A percentile compares a stretch with the other conserved stretches of the same genome.
Evolutionary conservation across 2,113 vertebrate genomes (phyloP).

Genomic region (Mastomys coucha): DNA sequence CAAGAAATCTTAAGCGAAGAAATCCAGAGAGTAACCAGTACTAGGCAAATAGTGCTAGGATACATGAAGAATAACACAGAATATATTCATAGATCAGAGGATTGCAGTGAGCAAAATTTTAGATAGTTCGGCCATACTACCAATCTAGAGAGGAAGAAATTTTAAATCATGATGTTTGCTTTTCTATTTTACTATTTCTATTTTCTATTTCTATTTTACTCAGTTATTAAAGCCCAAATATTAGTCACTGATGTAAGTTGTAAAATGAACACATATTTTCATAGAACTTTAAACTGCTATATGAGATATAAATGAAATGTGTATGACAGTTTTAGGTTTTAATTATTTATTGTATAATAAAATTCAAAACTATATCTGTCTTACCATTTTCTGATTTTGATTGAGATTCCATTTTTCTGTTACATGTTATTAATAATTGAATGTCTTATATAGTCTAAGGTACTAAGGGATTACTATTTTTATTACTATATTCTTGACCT

Average conservation of each 20-base stretch:
- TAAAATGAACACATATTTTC: neutral
- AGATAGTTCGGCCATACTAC: too few relatives aligned
- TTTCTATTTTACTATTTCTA: neutral
- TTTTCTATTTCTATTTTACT: neutral
- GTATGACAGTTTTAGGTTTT: neutral
- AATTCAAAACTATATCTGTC: neutral
- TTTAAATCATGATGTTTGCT: neutral
- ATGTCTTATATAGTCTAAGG: neutral
- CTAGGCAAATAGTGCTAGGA: neutral
- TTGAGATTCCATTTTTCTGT: neutral
- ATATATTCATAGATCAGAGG: neutral
- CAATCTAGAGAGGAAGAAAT: neutral
- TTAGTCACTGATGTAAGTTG: neutral
- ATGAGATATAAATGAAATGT: neutral
- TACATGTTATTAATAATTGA: neutral
- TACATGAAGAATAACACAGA: neutral
- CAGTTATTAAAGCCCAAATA: neutral
- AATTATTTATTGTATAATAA: neutral
- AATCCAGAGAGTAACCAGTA: neutral
- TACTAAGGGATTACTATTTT: neutral
- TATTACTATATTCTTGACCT: neutral
- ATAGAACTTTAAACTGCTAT: neutral
- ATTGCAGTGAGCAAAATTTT: neutral
- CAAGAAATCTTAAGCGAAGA: slow-evolving; percentile 23
- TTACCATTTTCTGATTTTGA: neutral